phyloP scores from a whole-genome alignment of 2,797 vertebrate genomes.

The Linurgus olivaceus region DNA sequence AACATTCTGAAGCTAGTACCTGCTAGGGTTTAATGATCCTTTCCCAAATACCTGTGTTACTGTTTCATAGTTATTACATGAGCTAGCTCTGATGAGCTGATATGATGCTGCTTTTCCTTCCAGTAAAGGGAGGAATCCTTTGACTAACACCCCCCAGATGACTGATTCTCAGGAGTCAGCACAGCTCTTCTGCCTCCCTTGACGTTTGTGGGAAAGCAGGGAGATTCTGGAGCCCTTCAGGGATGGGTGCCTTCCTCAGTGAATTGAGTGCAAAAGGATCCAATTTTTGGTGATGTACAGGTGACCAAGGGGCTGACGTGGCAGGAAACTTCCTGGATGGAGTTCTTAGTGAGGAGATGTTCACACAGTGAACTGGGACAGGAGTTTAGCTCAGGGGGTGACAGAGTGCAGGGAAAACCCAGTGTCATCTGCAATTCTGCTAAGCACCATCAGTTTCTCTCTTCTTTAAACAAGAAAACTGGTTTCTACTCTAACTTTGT shows the following conservation, averaged over 20 bases:
- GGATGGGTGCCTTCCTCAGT: neutral
- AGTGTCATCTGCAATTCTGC: neutral
- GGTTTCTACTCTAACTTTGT: neutral
- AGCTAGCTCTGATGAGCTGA: conserved; percentile 6
- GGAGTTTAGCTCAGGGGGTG: neutral
- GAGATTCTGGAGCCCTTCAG: neutral
- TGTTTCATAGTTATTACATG: neutral
- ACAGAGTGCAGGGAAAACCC: neutral
- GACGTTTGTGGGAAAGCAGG: neutral
- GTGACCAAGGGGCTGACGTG: neutral
- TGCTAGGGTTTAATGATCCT: neutral
- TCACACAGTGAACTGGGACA: neutral
- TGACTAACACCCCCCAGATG: neutral
- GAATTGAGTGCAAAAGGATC: neutral
- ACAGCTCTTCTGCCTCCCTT: neutral
- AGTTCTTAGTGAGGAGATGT: neutral
- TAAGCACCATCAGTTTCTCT: neutral
- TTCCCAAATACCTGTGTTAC: neutral
- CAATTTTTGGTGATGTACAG: neutral
- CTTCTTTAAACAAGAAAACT: conserved; percentile 20
- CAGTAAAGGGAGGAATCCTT: conserved; percentile 6
- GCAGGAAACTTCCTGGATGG: neutral
- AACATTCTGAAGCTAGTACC: neutral
- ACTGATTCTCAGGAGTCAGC: neutral
- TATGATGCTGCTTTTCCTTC: neutral